Evolutionary conservation across 2,113 vertebrate genomes (phyloP).

Genomic region (Rattus rattus): DNA sequence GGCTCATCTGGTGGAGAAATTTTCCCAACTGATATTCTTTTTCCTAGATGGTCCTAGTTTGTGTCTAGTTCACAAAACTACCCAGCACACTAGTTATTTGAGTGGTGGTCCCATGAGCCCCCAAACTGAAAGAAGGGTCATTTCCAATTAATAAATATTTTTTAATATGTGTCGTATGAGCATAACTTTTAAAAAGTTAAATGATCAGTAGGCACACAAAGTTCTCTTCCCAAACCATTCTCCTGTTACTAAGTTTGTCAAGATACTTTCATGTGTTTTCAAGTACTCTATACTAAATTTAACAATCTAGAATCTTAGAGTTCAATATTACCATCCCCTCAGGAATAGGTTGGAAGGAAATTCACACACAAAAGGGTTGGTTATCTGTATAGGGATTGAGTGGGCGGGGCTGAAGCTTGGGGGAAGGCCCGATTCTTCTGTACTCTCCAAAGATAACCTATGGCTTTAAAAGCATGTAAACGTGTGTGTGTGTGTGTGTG

Average conservation of each 20-base stretch:
- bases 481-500: background rate
- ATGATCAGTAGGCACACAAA: background rate
- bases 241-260: background rate
- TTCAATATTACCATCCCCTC: background rate
- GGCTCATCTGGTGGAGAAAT: background rate
- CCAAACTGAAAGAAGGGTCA: background rate
- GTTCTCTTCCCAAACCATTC: background rate
- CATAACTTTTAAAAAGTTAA: background rate
- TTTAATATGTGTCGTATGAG: background rate
- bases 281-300: no score
- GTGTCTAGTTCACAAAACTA: background rate
- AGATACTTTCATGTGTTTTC: background rate
- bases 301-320: background rate
- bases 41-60: background rate
- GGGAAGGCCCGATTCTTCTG: background rate
- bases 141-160: background rate
- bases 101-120: background rate
- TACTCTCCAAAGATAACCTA: background rate
- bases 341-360: background rate
- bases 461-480: background rate
- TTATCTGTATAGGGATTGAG: background rate
- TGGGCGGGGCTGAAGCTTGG: no score
- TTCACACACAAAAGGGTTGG: background rate
- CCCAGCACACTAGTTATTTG: background rate
- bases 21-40: background rate